A percentile compares a stretch with the other conserved stretches of the same genome.
phyloP scores from a whole-genome alignment of 1,140 invertebrate species.

The Lordiphosa mommai region DNA sequence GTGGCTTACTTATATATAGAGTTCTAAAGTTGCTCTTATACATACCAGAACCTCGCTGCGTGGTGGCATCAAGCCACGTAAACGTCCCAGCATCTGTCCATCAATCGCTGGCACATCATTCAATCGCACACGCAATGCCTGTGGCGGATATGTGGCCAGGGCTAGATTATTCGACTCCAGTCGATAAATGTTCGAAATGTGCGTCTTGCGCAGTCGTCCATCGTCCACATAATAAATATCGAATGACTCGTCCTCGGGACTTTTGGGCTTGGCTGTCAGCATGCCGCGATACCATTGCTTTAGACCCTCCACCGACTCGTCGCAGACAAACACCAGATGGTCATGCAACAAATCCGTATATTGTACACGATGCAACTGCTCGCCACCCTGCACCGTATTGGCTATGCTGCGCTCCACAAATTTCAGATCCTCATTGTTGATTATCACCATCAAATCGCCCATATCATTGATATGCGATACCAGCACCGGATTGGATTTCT shows the following conservation, averaged over 20 bases:
- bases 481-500: conserved; percentile 56
- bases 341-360: conserved; percentile 54
- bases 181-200: conserved; percentile 72
- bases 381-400: conserved; percentile 48
- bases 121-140: conserved; percentile 58
- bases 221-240: conserved; percentile 72
- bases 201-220: conserved; percentile 58
- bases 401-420: conserved; percentile 69
- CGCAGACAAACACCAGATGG: conserved; percentile 68
- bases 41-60: conserved; percentile 62
- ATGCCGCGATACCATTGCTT: conserved; percentile 73
- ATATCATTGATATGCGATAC: conserved; percentile 66
- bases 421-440: conserved; percentile 56
- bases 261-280: conserved; percentile 38
- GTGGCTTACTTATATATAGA: no score
- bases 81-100: conserved; percentile 47
- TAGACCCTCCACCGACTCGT: conserved; percentile 28
- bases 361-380: conserved; percentile 49
- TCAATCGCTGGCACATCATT: conserved; percentile 66
- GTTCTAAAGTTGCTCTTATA: not conserved
- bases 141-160: conserved; percentile 60
- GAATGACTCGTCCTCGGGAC: conserved; percentile 50
- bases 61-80: conserved; percentile 54
- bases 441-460: conserved; percentile 65
- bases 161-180: conserved; percentile 71